Base-by-base conservation (phyloP, 2,113 vertebrate species). In the Tetrao urogallus region DNA sequence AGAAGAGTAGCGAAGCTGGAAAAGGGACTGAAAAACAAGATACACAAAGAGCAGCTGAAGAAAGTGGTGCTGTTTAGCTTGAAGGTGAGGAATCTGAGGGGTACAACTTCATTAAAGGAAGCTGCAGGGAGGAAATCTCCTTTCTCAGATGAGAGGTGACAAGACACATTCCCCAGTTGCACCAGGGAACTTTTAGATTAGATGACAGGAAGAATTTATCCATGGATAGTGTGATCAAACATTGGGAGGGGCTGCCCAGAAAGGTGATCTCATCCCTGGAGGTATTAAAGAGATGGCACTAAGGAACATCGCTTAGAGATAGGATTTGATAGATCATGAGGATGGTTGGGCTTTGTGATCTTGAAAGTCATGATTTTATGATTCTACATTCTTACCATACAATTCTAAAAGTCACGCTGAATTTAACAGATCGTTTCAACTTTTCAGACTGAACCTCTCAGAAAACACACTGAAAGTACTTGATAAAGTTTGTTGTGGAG, bases 361-460 rank as follows among this genome's bases (percentile, higher is more conserved):
- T 34, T 60, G n/a, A 60, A 34, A 20, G 32, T 60, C 57, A 34
- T 34, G 20, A 60, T 60, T 60, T 34, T 22, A 34, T 34, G 57
- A 34, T 60, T 60, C 57, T 34, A 34, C 21, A 22, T 13, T 60
- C n/a, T 34, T 34, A 34, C 34, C 20, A 34, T 60, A 34, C 11
- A 60, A 18, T 82, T 92, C 50, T 64, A 36, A 11, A 87, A 57
- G 3, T 19, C 57, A 34, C 13, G n/a, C n/a, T 34, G n/a, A 60
- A 22, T 22, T 8, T n/a, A 60, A 60, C 50, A 65, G 6, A 74
- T 1, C 0, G 0, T 30, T 90, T 73, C 45, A 10, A 63, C 3
- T 45, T 66, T 66, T 82, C 24, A 82, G 45, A 82, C 21, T 60
- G 10, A 28, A 25, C 32, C 13, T 66, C 27, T 36, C 64, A 83